These are phyloP conservation scores for Julus scanicus DNA, from an alignment of 2,888 invertebrate genomes.

Conservation along the genomic window DNA sequence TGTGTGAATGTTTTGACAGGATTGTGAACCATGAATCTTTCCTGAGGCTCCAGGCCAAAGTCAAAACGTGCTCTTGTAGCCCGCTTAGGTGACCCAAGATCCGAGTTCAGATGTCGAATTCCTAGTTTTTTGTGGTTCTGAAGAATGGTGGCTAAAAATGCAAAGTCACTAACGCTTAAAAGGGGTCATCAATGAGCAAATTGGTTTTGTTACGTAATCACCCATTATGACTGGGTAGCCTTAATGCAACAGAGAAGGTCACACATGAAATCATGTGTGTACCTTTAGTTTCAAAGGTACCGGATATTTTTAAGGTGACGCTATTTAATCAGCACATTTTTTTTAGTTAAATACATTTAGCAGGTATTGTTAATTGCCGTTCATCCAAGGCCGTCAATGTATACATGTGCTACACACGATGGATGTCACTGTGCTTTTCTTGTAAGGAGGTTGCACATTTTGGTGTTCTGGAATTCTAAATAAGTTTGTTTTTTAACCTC, in stretches of 20 bases:
- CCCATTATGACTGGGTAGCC: background rate
- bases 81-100: background rate
- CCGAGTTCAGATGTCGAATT: conserved; percentile 11
- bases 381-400: background rate
- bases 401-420: background rate
- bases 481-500: background rate
- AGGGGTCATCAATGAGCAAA: conserved; percentile 25
- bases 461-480: background rate
- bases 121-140: background rate
- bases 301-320: background rate
- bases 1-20: background rate
- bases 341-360: background rate
- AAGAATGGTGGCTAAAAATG: background rate
- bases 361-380: background rate
- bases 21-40: background rate
- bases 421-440: background rate
- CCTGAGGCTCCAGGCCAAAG: conserved; percentile 18
- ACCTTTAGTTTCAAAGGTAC: background rate
- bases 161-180: background rate
- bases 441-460: background rate
- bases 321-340: background rate
- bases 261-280: background rate
- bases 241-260: background rate
- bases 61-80: background rate
- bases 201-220: conserved; percentile 25